These are phyloP conservation scores for Catalaphyllia jardinei DNA, from an alignment of 64 coral and sea anemone species.

Conservation along the genomic window DNA sequence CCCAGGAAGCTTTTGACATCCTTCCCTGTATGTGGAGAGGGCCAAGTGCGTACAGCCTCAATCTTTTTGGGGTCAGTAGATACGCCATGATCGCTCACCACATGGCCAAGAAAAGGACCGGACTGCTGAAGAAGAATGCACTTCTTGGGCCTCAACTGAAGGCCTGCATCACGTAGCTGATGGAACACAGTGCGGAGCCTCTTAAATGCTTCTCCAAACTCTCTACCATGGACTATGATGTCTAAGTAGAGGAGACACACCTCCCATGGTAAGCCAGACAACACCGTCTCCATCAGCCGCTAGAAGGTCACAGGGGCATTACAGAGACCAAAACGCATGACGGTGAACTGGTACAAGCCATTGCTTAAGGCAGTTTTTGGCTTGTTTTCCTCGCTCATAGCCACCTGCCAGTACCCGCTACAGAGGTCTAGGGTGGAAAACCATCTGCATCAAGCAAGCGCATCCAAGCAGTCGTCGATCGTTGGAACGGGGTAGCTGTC, in stretches of 20 bases:
- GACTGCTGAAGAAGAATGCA: conserved; percentile 36
- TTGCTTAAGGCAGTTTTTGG: conserved; percentile 52
- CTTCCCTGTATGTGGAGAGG: neutral
- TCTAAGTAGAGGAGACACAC: too few species aligned
- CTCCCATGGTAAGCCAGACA: too few species aligned
- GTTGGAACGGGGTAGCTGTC: conserved; percentile 17
- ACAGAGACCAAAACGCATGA: conserved; percentile 47
- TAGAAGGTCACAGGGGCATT: conserved; percentile 38
- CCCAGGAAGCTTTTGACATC: neutral
- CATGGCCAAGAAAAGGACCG: conserved; percentile 39
- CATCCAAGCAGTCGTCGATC: conserved; percentile 34
- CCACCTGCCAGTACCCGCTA: conserved; percentile 44
- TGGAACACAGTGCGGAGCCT: conserved; percentile 30
- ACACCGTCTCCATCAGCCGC: too few species aligned
- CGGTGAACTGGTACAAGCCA: conserved; percentile 40
- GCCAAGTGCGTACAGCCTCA: neutral
- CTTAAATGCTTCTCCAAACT: conserved; percentile 18
- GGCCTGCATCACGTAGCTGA: conserved; percentile 9
- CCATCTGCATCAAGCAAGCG: neutral
- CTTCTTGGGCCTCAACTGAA: conserved; percentile 52
- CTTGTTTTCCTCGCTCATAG: conserved; percentile 14
- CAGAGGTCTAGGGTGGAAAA: neutral
- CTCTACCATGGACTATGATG: too few species aligned
- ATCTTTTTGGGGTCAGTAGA: conserved; percentile 40
- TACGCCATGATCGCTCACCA: conserved; percentile 32